These are phyloP conservation scores for Cotesia typhae DNA, from an alignment of 1,140 invertebrate species.

Conservation along the genomic window DNA sequence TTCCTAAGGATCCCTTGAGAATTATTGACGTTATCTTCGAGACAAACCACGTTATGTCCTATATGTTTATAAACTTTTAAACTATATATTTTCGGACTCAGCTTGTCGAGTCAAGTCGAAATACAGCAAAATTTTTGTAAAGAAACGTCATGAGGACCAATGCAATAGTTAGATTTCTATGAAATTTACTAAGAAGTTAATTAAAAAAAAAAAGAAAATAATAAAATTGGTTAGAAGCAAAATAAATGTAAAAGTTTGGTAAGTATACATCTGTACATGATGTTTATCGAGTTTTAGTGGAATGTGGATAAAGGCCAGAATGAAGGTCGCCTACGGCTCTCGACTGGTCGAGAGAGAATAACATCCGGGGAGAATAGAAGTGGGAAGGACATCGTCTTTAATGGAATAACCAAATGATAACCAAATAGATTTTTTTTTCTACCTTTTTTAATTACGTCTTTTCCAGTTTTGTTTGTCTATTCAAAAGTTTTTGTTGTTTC, in stretches of 20 bases:
- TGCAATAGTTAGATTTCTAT: no score
- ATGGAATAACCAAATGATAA: conserved; percentile 12
- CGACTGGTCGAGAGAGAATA: conserved; percentile 21
- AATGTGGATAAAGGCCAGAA: conserved; percentile 42
- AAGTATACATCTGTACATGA: conserved; percentile 6
- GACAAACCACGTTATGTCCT: no score
- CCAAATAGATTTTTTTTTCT: conserved; percentile 11
- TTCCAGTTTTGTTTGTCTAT: neutral
- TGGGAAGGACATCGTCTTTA: conserved; percentile 9
- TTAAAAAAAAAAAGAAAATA: neutral
- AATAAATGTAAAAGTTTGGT: neutral
- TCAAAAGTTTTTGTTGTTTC: no score
- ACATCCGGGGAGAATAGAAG: conserved; percentile 16
- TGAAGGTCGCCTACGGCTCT: conserved; percentile 36
- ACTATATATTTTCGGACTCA: no score
- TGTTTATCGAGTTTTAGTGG: conserved; percentile 34
- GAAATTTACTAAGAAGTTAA: neutral
- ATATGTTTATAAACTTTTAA: no score
- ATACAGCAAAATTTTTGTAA: no score
- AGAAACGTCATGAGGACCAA: no score
- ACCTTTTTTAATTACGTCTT: conserved; percentile 18
- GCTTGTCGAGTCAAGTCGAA: no score
- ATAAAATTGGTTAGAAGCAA: neutral
- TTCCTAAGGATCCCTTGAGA: no score
- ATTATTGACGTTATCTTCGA: no score